phyloP scores from a whole-genome alignment of 2,797 vertebrate species.

The Muscicapa striata region DNA sequence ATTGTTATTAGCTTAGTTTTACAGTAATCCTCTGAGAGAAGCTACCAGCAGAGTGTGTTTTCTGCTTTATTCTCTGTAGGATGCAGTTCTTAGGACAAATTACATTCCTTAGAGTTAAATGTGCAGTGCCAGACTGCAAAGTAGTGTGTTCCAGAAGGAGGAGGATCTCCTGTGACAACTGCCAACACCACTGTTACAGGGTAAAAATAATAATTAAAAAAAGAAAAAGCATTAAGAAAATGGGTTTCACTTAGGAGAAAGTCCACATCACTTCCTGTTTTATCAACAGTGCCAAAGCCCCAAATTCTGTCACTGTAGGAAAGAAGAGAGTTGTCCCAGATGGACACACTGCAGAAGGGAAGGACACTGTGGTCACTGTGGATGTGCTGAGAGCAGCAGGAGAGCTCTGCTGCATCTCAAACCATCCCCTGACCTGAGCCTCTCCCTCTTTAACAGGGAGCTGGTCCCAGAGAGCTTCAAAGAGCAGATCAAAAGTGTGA shows the following conservation, averaged over 20 bases:
- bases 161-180: neutral
- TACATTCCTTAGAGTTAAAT: constrained; percentile 1
- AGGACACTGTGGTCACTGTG: accelerated
- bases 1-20: constrained; percentile 64
- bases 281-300: neutral
- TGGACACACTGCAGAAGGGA: neutral
- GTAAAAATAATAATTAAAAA: neutral
- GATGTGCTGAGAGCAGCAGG: neutral
- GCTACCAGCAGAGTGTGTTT: constrained; percentile 38
- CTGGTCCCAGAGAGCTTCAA: constrained; percentile 7
- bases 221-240: neutral
- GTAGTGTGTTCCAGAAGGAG: neutral
- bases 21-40: constrained; percentile 58
- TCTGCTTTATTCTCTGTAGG: constrained; percentile 35
- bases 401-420: neutral
- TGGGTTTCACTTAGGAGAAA: neutral
- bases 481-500: constrained; percentile 29
- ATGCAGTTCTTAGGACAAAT: constrained; percentile 41
- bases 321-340: neutral
- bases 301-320: neutral
- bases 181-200: neutral
- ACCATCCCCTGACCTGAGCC: neutral
- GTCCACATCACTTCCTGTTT: neutral
- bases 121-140: neutral
- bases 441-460: neutral